Conservation (phyloP, 2,797 vertebrate genomes). For the Smutsia temminckii region DNA sequence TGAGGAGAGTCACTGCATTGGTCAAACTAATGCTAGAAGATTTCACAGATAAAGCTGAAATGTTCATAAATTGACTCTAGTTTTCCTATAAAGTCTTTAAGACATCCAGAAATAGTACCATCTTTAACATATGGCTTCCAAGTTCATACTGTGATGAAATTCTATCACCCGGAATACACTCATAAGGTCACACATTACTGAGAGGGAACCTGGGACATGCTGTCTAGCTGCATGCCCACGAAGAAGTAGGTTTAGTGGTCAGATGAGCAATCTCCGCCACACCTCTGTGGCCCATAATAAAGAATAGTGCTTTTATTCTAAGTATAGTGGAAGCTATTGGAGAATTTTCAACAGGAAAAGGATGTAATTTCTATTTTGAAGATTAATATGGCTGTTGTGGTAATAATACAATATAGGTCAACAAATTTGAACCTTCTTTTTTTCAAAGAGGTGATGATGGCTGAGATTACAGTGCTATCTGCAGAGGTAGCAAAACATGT, state of each 20-base stretch:
- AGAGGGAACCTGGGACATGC: background rate
- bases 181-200: background rate
- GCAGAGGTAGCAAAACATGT: background rate
- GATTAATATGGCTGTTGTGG: background rate
- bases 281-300: background rate
- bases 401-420: background rate
- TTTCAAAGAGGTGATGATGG: background rate
- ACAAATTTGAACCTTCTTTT: background rate
- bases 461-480: background rate
- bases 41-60: background rate
- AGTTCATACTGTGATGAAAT: background rate
- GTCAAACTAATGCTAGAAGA: background rate
- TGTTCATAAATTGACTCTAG: background rate
- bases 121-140: background rate
- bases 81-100: background rate
- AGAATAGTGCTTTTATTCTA: background rate
- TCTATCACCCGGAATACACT: background rate
- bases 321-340: background rate
- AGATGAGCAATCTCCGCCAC: background rate
- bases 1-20: too few relatives aligned
- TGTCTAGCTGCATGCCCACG: background rate
- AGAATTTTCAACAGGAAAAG: background rate
- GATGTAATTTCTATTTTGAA: background rate
- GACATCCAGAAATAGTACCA: background rate
- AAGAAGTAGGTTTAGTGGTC: background rate